Evolutionary conservation across 2,797 vertebrate species (phyloP).

Genomic region (Coluber constrictor): DNA sequence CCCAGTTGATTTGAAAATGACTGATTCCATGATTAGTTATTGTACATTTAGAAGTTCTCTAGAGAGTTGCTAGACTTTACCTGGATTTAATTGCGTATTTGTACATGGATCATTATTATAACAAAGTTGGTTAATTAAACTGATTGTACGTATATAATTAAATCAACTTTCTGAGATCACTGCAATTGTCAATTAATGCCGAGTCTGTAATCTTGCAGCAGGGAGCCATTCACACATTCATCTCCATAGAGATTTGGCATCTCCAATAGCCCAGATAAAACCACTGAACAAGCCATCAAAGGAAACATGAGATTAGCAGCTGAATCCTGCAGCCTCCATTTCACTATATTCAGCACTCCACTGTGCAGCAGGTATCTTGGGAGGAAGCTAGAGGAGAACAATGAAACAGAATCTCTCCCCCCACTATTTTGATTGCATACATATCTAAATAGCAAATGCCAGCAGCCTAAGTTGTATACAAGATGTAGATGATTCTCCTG

Average conservation of each 20-base stretch:
- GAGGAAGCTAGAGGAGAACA: neutral
- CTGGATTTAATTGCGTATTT: neutral
- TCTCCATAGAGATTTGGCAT: neutral
- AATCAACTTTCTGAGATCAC: neutral
- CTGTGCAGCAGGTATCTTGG: neutral
- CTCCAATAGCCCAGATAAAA: neutral
- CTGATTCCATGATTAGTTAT: neutral
- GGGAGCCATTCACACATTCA: neutral
- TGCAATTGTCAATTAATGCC: neutral
- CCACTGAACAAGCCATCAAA: neutral
- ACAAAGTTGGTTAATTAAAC: neutral
- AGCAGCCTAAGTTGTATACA: slow-evolving; percentile 20
- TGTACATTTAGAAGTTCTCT: neutral
- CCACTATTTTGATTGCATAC: neutral
- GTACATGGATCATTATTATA: neutral
- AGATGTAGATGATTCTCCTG: slow-evolving; percentile 17
- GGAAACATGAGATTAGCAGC: neutral
- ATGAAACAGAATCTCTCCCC: neutral
- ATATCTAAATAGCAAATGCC: neutral
- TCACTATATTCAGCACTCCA: neutral
- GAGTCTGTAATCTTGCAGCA: neutral
- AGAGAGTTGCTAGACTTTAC: neutral
- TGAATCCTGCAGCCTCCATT: neutral
- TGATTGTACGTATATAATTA: neutral
- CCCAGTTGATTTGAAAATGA: neutral